A percentile compares a stretch with the other conserved stretches of the same genome.
Evolutionary conservation across 2,113 vertebrate species (phyloP).

Genomic region (Progne subis): DNA sequence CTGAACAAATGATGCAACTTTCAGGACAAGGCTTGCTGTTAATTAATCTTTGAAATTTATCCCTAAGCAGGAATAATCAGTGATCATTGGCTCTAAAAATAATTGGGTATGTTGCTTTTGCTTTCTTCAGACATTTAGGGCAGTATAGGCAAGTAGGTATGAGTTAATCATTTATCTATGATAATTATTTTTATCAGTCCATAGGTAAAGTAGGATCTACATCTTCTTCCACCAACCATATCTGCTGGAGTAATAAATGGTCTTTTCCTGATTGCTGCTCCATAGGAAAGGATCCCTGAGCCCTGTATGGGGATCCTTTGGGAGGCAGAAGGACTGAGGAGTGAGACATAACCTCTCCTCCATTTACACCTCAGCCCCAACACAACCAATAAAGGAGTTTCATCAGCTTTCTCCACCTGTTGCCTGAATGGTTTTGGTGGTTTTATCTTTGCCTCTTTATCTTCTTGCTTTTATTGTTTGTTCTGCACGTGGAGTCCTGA

Average conservation of each 20-base stretch:
- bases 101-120: background rate
- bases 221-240: background rate
- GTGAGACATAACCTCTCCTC: background rate
- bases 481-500: background rate
- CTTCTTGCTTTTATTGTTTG: background rate
- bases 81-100: background rate
- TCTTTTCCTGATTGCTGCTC: background rate
- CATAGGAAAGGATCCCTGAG: background rate
- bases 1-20: background rate
- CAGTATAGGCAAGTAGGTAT: background rate
- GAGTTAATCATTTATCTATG: background rate
- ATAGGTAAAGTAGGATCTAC: background rate
- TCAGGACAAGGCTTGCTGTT: background rate
- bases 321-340: background rate
- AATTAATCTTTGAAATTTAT: background rate
- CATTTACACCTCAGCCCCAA: background rate
- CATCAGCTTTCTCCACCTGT: background rate
- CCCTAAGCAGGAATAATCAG: background rate
- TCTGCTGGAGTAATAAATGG: background rate
- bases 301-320: background rate
- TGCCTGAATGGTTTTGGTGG: background rate
- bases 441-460: background rate
- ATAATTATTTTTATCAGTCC: background rate
- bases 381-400: background rate
- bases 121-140: background rate